These are phyloP conservation scores for Neogobius melanostomus DNA, from an alignment of 2,113 vertebrate species.

Conservation along the genomic window DNA sequence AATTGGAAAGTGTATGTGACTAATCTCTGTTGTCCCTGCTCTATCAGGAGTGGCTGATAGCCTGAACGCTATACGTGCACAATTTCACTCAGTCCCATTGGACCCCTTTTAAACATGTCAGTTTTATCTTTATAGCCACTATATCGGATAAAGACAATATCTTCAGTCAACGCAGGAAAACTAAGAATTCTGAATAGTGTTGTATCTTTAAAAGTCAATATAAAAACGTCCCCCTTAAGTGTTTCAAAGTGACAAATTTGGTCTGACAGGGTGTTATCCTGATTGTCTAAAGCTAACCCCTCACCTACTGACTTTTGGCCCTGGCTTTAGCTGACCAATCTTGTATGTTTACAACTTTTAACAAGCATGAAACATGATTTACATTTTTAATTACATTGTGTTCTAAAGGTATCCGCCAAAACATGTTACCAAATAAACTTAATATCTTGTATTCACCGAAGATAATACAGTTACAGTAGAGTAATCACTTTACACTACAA, in stretches of 20 bases:
- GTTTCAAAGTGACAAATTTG: background rate
- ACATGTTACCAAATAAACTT: too few relatives aligned
- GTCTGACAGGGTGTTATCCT: constrained; percentile 6
- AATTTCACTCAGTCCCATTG: constrained; percentile 21
- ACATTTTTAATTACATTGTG: too few relatives aligned
- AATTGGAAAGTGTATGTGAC: constrained; percentile 26
- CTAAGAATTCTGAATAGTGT: background rate
- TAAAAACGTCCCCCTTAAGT: background rate
- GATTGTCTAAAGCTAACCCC: constrained; percentile 16
- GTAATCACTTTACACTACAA: background rate
- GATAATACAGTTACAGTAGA: too few relatives aligned
- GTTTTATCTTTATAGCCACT: constrained; percentile 32
- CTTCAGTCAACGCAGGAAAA: constrained; percentile 37
- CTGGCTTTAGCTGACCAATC: constrained; percentile 27
- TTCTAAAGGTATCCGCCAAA: too few relatives aligned
- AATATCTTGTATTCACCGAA: too few relatives aligned
- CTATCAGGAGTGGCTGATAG: constrained; percentile 46
- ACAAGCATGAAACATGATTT: background rate
- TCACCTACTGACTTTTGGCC: constrained; percentile 28
- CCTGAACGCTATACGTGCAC: constrained; percentile 20
- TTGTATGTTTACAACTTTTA: constrained; percentile 20
- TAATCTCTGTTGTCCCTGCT: constrained; percentile 23
- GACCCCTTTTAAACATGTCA: constrained; percentile 17
- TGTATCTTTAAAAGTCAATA: background rate
- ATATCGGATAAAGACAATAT: constrained; percentile 30